Conservation (phyloP, 1,140 invertebrate genomes). For the Brachionus calyciflorus region DNA sequence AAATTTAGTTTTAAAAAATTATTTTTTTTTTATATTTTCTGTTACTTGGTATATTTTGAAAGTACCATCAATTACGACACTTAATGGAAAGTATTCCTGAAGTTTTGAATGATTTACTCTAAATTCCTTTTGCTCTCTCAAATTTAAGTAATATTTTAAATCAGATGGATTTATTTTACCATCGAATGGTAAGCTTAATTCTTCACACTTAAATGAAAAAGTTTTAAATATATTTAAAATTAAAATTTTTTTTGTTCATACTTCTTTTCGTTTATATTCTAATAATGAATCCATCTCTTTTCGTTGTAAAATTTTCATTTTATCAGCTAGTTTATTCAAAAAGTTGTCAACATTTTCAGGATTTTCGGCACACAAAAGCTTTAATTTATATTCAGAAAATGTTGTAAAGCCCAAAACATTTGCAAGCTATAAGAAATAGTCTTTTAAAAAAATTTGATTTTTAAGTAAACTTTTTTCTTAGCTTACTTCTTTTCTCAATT, state of each 20-base stretch:
- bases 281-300: conserved; percentile 61
- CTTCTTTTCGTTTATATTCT: conserved; percentile 63
- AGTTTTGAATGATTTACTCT: conserved; percentile 63
- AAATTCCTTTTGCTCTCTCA: conserved; percentile 63
- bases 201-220: conserved; percentile 60
- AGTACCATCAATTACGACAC: conserved; percentile 62
- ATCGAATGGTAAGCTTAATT: conserved; percentile 60
- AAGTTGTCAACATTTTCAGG: conserved; percentile 62
- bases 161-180: conserved; percentile 63
- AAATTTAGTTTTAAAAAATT: neutral
- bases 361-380: conserved; percentile 64
- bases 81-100: conserved; percentile 65
- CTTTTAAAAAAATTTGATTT: conserved; percentile 19
- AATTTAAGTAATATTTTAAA: conserved; percentile 62
- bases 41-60: conserved; percentile 63
- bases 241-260: conserved; percentile 46
- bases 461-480: neutral
- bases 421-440: conserved; percentile 56
- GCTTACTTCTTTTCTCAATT: conserved; percentile 60
- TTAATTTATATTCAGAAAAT: conserved; percentile 62
- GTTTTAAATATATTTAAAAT: neutral
- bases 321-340: conserved; percentile 58
- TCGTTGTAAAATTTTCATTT: conserved; percentile 62
- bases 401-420: conserved; percentile 61
- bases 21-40: neutral